Evolutionary conservation across 2,888 invertebrate genomes (phyloP).

Genomic region (Hemithea aestivaria): DNA sequence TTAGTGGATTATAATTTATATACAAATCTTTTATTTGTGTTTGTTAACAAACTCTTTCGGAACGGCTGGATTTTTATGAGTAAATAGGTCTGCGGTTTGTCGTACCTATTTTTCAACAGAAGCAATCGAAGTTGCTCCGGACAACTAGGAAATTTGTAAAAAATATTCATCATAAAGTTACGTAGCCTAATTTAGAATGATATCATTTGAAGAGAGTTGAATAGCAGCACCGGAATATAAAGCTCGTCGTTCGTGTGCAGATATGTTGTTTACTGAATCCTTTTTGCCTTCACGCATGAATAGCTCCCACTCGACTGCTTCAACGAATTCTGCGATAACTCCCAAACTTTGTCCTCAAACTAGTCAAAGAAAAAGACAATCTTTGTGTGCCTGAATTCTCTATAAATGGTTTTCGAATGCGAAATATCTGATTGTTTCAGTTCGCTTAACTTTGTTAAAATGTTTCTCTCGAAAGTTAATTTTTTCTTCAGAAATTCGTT

Average conservation of each 20-base stretch:
- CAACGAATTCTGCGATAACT: constrained; percentile 43
- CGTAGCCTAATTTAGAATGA: neutral
- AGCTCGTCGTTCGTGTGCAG: constrained; percentile 27
- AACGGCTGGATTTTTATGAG: too few species aligned
- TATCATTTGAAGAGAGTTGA: constrained; percentile 6
- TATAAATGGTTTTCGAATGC: constrained; percentile 13
- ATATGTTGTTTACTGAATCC: constrained; percentile 46
- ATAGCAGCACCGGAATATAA: constrained; percentile 14
- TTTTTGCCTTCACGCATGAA: constrained; percentile 47
- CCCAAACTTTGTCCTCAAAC: constrained; percentile 38
- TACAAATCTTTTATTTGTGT: too few species aligned
- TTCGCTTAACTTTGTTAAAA: constrained; percentile 7
- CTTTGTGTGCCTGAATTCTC: constrained; percentile 31
- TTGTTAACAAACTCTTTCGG: too few species aligned
- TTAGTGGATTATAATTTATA: too few species aligned
- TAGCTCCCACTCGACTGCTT: constrained; percentile 42
- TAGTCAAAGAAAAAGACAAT: constrained; percentile 40
- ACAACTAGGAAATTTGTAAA: too few species aligned
- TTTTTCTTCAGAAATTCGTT: too few species aligned
- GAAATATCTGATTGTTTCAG: constrained; percentile 8
- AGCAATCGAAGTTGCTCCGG: too few species aligned
- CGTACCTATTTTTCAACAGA: too few species aligned
- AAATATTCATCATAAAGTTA: too few species aligned
- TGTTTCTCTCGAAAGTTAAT: neutral
- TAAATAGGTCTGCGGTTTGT: too few species aligned